Evolutionary conservation across 2,888 invertebrate genomes (phyloP).

Genomic region (Drosophila mettleri): DNA sequence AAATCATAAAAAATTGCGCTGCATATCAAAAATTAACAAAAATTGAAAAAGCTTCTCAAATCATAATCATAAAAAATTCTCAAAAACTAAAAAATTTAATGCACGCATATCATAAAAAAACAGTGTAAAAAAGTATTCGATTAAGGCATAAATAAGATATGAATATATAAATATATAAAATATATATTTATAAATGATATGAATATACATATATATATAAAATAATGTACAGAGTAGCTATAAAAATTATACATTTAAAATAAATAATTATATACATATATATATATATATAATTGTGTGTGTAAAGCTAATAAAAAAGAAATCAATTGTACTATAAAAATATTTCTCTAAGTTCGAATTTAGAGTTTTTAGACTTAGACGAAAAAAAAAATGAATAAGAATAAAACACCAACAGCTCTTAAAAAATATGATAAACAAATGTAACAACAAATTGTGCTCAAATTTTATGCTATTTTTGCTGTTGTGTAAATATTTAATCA

Average conservation of each 20-base stretch:
- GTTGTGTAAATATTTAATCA: constrained; percentile 66
- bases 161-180: constrained; percentile 16
- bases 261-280: constrained; percentile 43
- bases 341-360: constrained; percentile 69
- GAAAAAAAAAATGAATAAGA: constrained; percentile 27
- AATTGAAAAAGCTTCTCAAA: constrained; percentile 59
- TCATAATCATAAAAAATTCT: constrained; percentile 66
- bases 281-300: constrained; percentile 11
- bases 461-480: constrained; percentile 58
- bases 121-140: constrained; percentile 65
- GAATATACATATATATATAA: constrained; percentile 25
- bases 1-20: constrained; percentile 30
- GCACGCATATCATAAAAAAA: constrained; percentile 75
- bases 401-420: constrained; percentile 38
- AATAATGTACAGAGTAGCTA: constrained; percentile 58
- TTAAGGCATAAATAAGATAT: constrained; percentile 35
- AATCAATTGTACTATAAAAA: constrained; percentile 69
- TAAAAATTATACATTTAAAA: constrained; percentile 61
- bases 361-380: constrained; percentile 63
- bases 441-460: constrained; percentile 55
- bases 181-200: constrained; percentile 36
- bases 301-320: constrained; percentile 40
- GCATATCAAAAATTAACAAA: constrained; percentile 58
- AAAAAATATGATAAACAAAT: constrained; percentile 9
- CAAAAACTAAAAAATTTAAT: constrained; percentile 23